A percentile compares a stretch with the other conserved stretches of the same genome.
Conservation (phyloP, 2,113 vertebrate genomes). For the Pan paniscus region DNA sequence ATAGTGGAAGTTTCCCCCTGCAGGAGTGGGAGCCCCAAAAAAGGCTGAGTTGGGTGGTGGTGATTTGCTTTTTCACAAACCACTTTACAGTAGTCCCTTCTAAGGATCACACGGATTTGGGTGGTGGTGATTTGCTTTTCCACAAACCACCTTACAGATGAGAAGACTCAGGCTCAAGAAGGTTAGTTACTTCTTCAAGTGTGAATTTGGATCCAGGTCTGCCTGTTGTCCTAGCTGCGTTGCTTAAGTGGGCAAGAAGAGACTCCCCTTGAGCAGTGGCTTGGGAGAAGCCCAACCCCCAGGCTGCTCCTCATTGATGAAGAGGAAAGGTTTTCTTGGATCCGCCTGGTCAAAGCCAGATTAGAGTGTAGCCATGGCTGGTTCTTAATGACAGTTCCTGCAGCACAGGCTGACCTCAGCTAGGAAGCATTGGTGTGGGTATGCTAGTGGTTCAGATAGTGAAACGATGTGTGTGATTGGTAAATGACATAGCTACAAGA, state of each 20-base stretch:
- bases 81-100: background rate
- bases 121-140: background rate
- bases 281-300: background rate
- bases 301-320: background rate
- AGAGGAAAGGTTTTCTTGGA: background rate
- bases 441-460: background rate
- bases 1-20: fast-evolving
- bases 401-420: background rate
- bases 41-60: background rate
- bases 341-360: background rate
- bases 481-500: background rate
- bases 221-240: background rate
- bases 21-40: background rate
- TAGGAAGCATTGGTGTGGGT: background rate
- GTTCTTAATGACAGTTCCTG: background rate
- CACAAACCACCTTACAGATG: background rate
- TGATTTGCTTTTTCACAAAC: background rate
- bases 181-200: background rate
- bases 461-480: background rate
- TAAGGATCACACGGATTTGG: background rate
- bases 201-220: background rate
- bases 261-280: background rate
- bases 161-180: background rate
- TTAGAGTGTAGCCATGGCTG: background rate
- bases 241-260: background rate